Evolutionary conservation across 1,140 invertebrate species (phyloP), one percentile per base, ranked within the genome.

Genomic region (Macrotrachela quadricornifera): DNA sequence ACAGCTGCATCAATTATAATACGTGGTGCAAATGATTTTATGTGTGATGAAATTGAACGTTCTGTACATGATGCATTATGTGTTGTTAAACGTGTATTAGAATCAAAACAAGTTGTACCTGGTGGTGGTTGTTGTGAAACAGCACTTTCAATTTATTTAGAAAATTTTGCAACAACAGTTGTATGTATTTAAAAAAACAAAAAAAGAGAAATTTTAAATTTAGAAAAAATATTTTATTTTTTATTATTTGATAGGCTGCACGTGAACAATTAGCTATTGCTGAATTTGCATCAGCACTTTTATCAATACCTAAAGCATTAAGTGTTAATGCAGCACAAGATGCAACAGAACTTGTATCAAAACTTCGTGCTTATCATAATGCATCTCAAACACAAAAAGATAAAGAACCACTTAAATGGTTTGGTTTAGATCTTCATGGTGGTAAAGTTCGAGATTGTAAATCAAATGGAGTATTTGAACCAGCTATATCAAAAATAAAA

Each of bases 41-140:
- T 95, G 73, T 86, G 88, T 61, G 94, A 99, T 70, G 94, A 99
- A 75, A 97, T 99, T 90, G 94, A 99, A 73, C 78, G 94, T 30
- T 95, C 90, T 0, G 73, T 97, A 17, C 91, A 99, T 68, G 94
- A 99, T 73, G 81, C 92, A 13, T 73, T 99, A 8, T 96, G 88
- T 64, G 91, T 91, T 9, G 86, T 97, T 8, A 88, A 91, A 61
- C 75, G 94, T 59, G 91, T 97, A 43, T 74, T 95, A 50, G 94
- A 99, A 74, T 86, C 84, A 30, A 92, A 94, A 67, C 79, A 77
- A 49, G 79, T 97, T 3, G 91, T 95, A 46, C 84, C 87, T 46
- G 94, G 94, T 41, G 94, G 92, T 58, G 94, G 94, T 48, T 84
- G 86, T 57, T 92, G 97, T 8, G 94, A 99, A 73, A 88, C 91